Percentiles rank a stretch among this genome's conserved stretches.
Evolutionary conservation across 2,113 vertebrate species (phyloP).

Genomic region (Prinia subflava): DNA sequence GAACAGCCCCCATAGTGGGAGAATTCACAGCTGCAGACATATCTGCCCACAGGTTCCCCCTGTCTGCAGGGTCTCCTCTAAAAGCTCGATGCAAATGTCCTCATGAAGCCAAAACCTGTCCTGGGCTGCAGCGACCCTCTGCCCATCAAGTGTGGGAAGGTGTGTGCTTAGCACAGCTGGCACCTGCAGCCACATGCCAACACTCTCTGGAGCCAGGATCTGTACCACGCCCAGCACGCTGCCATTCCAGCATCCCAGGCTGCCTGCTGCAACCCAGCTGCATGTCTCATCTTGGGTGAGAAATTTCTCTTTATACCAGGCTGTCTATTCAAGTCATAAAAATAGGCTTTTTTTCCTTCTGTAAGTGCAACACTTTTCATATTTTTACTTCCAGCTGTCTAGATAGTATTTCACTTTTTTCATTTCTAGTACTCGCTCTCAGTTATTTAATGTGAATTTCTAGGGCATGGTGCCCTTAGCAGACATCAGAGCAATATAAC

Average conservation of each 20-base stretch:
- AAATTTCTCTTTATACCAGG: slow-evolving; percentile 52
- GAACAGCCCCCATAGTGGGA: not conserved
- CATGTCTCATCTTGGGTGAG: not conserved
- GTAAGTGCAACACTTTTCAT: slow-evolving; percentile 63
- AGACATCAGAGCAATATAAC: slow-evolving; percentile 63
- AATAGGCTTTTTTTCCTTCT: slow-evolving; percentile 39
- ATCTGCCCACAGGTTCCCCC: not conserved
- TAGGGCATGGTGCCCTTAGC: slow-evolving; percentile 70
- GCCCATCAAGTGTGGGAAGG: not conserved
- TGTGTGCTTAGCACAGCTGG: rapidly evolving
- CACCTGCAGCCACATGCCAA: rapidly evolving
- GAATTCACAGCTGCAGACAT: not conserved
- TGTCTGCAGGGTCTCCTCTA: not conserved
- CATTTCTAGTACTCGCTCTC: slow-evolving; percentile 54
- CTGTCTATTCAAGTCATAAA: slow-evolving; percentile 50
- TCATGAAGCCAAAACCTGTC: not conserved
- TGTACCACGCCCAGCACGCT: not conserved
- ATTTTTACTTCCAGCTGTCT: slow-evolving; percentile 68
- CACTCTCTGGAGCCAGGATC: rapidly evolving
- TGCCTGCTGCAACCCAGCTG: not conserved
- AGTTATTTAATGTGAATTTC: slow-evolving; percentile 68
- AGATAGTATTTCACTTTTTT: slow-evolving; percentile 67
- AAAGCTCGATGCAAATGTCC: rapidly evolving
- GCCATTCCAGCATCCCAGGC: not conserved
- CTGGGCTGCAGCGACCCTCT: not conserved